Base-by-base conservation (phyloP, 2,113 vertebrate species). In the Equus quagga region DNA sequence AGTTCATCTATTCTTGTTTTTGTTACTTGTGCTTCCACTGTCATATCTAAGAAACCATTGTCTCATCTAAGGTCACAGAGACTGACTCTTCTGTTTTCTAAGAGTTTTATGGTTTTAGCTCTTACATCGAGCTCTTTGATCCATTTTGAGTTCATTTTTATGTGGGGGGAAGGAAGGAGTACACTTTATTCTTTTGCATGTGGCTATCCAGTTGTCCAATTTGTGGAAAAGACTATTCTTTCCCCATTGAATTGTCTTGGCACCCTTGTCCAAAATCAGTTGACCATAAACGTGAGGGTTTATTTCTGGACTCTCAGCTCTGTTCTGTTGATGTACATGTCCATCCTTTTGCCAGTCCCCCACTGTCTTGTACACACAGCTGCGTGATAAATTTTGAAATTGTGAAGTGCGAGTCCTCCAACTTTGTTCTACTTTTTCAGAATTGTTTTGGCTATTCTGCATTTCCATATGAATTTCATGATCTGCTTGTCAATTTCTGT, bases 261-360 rank as follows among this genome's bases (percentile, higher is more conserved):
- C 95, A 78, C 69, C 70, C 75, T 96, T 95, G 94, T 97, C 81
- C 91, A 75, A 62, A 97, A 81, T 75, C 95, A 96, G 31, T 81
- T 78, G 97, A 79, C 94, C 91, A 5, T 97, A 51, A 97, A 90
- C 91, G 44, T 67, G 79, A 58, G 75, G 84, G 91, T 94, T 94
- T 98, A 97, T 98, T 98, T 98, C 82, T 93, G 96, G 97, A 91
- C 36, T 58, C 41, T 64, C 49, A 9, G 64, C 82, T 91, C 93
- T 80, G 18, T 79, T 73, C 93, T 26, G 0, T 49, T 2, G 36
- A 64, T 28, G 41, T 31, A 18, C 58, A 67, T 56, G 75, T 90
- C 96, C 79, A 1, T 91, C 83, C 58, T 96, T 78, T 3, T 46
- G 70, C 95, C 67, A 65, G 65, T 8, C 69, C 80, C 44, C 19